Base-by-base conservation (phyloP, 2,888 invertebrate species). In the Monopis laevigella region DNA sequence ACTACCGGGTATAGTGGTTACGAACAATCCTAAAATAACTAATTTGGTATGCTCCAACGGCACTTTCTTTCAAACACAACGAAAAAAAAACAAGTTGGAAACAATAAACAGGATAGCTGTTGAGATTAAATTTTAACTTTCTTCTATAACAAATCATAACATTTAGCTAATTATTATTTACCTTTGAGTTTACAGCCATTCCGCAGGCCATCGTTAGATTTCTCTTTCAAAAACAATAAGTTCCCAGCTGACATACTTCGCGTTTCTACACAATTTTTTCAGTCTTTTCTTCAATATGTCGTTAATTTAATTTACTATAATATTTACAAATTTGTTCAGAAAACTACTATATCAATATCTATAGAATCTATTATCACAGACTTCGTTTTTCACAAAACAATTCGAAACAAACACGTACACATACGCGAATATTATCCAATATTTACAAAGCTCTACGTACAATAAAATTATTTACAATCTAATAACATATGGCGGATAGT, bases 291-390 rank as follows among this genome's bases (percentile, higher is more conserved):
- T 75, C 66, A 75, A 75, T 74, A 72, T 69, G 67, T 71, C 75
- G 72, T 59, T 74, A 77, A 69, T 74, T 68, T 73, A 70, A 68
- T 74, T 72, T 70, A 67, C 68, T 62, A 73, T 70, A 77, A 66
- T 81, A 77, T 77, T 72, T 78, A 81, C 73, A 74, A 75, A 74
- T 71, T 64, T 67, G 62, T 72, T 72, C 67, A 72, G 68, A 68
- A 74, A 75, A 74, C 70, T 75, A 74, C 59, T 66, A 66, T 80
- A 80, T 67, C 69, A 71, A 65, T 41, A 46, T 43, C 73, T 78
- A 80, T 58, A 67, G 78, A 78, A 75, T 80, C 81, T 82, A 82
- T 82, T 82, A 83, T 83, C 83, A 83, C 83, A 83, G 83, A 83
- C 82, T 80, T 82, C 82, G 80, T 82, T 81, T 81, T 78, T 77